Evolutionary conservation across 2,797 vertebrate genomes (phyloP), one percentile per base, ranked within the genome.

Genomic region (Catamblyrhynchus diadema): DNA sequence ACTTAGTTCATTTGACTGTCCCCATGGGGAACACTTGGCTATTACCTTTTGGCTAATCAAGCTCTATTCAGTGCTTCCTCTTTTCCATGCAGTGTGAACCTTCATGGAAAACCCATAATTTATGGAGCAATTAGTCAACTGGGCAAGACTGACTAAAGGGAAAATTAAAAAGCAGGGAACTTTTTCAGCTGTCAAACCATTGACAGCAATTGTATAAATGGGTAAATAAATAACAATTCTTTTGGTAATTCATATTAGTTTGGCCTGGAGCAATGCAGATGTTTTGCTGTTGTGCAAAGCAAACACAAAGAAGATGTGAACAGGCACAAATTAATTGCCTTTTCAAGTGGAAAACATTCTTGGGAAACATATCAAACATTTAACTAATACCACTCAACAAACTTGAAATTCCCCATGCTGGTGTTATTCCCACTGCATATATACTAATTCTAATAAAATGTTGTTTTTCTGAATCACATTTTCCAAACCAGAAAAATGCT

Each of bases 341-440:
- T 88, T 92, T 88, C 69, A 90, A 91, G 69, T 74, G 45, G 72
- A 86, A 95, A 93, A 42, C 27, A 60, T 86, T 67, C 53, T 74
- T 74, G 57, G 53, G 77, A 78, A 74, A 53, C 13, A 13, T 53
- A 62, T 50, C 65, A 72, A 86, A 44, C 27, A 42, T 65, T 94
- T 78, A 53, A 71, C 24, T 56, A 81, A 64, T 37, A 33, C 33
- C 21, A 50, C 15, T 27, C 48, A 81, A 30, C 33, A 75, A 88
- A 86, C 30, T 37, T 42, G 21, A 74, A 86, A 83, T 71, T 85
- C 57, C 65, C 60, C 17, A 23, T 37, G 37, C 41, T 8, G 3
- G 22, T 62, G 18, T 77, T 82, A 62, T 32, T 91, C 39, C 35
- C 44, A 41, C 35, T 78, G 70, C 50, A 48, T 50, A 28, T 45